These are phyloP conservation scores for Apus apus DNA, from an alignment of 2,113 vertebrate species.

Conservation along the genomic window DNA sequence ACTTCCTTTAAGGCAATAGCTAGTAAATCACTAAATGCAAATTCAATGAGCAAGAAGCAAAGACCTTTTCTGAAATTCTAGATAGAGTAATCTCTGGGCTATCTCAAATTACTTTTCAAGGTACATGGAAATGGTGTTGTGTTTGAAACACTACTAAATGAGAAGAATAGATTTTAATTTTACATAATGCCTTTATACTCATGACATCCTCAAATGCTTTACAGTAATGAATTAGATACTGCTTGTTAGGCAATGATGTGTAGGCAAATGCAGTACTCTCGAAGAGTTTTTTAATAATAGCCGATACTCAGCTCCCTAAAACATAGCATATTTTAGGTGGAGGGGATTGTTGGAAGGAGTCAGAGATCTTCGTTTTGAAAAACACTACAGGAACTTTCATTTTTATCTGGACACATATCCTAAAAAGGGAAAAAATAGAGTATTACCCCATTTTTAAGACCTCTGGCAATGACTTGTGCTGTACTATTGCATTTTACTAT, in stretches of 20 bases:
- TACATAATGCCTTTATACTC: neutral
- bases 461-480: neutral
- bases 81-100: conserved; percentile 16
- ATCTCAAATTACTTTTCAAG: conserved; percentile 55
- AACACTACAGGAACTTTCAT: neutral
- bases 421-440: neutral
- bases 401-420: neutral
- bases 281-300: conserved; percentile 35
- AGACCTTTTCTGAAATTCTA: conserved; percentile 11
- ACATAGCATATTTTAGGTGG: neutral
- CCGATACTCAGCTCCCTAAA: conserved; percentile 17
- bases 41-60: conserved; percentile 9
- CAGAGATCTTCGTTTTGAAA: neutral
- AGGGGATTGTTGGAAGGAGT: neutral
- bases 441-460: neutral
- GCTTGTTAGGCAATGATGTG: conserved; percentile 36
- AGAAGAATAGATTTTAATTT: conserved; percentile 60
- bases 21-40: conserved; percentile 8
- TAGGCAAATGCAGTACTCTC: conserved; percentile 55
- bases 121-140: neutral
- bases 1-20: conserved; percentile 15
- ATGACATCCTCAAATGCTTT: conserved; percentile 19
- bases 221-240: conserved; percentile 54
- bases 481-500: neutral
- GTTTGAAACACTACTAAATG: conserved; percentile 25